Conservation (phyloP, 2,888 invertebrate genomes). For the Chymomyza procnemis region DNA sequence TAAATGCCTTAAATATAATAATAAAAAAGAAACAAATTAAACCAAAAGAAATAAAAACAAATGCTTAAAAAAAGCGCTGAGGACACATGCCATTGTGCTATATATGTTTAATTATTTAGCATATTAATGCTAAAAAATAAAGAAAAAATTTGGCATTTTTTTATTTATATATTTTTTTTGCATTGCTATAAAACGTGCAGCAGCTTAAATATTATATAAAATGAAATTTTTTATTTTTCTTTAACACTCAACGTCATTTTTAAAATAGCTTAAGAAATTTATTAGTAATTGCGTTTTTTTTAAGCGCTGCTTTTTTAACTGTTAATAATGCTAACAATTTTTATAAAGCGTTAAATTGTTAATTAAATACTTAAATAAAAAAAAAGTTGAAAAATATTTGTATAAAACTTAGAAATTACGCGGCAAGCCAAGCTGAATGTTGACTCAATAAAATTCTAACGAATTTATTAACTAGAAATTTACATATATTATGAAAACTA, state of each 20-base stretch:
- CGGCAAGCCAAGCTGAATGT: neutral
- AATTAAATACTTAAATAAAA: neutral
- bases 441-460: neutral
- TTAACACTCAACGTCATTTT: neutral
- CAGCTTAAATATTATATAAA: neutral
- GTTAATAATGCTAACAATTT: neutral
- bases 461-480: neutral
- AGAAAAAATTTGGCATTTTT: neutral
- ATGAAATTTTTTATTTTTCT: neutral
- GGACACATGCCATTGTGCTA: neutral
- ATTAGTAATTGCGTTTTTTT: neutral
- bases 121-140: neutral
- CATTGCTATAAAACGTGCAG: neutral
- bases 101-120: neutral
- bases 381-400: neutral
- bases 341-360: neutral
- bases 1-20: constrained; percentile 50
- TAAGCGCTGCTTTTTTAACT: neutral
- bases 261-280: neutral
- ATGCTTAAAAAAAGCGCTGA: neutral
- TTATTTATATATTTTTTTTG: no score
- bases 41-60: neutral
- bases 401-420: neutral
- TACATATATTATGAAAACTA: neutral
- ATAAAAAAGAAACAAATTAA: constrained; percentile 30